Base-by-base conservation (phyloP, 2,888 invertebrate species). In the Lagria hirta region DNA sequence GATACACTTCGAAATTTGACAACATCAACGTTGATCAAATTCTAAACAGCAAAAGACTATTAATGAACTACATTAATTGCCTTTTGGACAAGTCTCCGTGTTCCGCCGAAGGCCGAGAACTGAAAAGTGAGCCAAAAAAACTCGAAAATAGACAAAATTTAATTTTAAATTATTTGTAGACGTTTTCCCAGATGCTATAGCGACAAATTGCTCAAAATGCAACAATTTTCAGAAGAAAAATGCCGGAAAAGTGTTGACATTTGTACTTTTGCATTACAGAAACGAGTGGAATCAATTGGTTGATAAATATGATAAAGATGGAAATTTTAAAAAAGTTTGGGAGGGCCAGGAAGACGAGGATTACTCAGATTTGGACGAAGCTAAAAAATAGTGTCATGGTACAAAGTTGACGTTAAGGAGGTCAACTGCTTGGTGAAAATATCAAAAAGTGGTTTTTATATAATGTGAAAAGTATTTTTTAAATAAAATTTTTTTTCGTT, bases 201-300 rank as follows among this genome's bases (percentile, higher is more conserved):
- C 75, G 55, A 76, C 77, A 2, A 79, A 81, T 27, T 86, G 86
- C 58, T 64, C 68, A 3, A 76, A 78, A 52, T 86, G 86, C 66
- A 76, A 78, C 11, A 69, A 66, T 0, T 61, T 69, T 1, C 79
- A 86, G 54, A 83, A 78, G 54, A 73, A 73, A 7, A 75, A 76
- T 5, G 81, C 82, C 0, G 80, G 82, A 14, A 81, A 75, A 58
- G 74, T 84, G 5, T 76, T 82, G 1, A 78, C 77, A 3, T 74
- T 77, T 38, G 71, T 86, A 70, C 77, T 84, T 64, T 73, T 77
- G 14, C 74, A 82, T 32, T 78, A 78, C 34, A 75, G 78, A 1
- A 73, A 74, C 0, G 78, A 82, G 0, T 86, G 84, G 82, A 76
- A 78, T 54, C 66, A 75, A 48, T 75, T 87, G 50, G 75, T 83